These are phyloP conservation scores for Florisuga fusca DNA, from an alignment of 2,797 vertebrate genomes.

Conservation along the genomic window DNA sequence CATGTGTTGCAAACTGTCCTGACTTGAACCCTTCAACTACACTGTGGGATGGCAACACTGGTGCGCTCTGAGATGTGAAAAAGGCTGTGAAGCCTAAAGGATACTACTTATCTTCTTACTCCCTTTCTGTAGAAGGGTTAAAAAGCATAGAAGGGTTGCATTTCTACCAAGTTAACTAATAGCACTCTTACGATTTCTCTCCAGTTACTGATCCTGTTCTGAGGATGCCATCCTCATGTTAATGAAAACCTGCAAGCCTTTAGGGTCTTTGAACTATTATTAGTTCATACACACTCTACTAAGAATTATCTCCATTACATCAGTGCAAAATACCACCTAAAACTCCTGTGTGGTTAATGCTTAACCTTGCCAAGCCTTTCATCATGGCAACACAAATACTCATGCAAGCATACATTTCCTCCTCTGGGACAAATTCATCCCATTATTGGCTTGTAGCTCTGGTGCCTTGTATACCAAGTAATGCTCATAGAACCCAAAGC, in stretches of 20 bases:
- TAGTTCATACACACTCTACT: background rate
- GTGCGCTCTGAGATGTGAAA: background rate
- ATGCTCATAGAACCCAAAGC: too few species aligned
- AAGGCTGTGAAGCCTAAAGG: accelerated
- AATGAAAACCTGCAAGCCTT: background rate
- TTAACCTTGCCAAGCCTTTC: background rate
- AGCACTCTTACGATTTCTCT: background rate
- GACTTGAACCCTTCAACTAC: background rate
- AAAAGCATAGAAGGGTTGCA: background rate
- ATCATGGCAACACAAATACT: background rate
- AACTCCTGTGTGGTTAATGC: background rate
- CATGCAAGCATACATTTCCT: background rate
- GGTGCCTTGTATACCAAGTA: too few species aligned
- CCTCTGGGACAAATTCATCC: too few species aligned
- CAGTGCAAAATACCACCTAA: background rate
- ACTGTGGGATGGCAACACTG: background rate
- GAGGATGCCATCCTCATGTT: background rate
- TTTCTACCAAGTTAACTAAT: background rate
- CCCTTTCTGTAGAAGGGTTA: background rate
- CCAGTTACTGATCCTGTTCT: background rate
- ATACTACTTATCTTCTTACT: background rate
- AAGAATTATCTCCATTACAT: background rate
- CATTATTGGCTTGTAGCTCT: too few species aligned
- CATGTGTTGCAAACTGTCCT: too few species aligned
- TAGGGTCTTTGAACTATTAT: background rate